These are phyloP conservation scores for Campoletis raptor DNA, from an alignment of 2,888 invertebrate species.

Conservation along the genomic window DNA sequence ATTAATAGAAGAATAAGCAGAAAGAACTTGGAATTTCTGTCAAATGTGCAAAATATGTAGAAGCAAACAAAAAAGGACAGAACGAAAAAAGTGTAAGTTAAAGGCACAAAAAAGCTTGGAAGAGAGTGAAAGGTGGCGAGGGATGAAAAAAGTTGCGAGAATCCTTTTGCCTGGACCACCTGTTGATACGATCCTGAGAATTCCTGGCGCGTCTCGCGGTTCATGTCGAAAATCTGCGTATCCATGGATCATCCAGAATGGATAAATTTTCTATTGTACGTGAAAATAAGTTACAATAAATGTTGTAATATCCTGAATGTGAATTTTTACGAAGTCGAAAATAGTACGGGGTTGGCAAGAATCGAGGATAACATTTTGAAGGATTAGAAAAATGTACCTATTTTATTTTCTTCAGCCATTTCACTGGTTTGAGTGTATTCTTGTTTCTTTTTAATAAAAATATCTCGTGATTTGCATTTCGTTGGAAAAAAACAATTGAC, in stretches of 20 bases:
- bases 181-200: conserved; percentile 79
- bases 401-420: neutral
- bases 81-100: conserved; percentile 69
- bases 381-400: neutral
- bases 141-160: conserved; percentile 69
- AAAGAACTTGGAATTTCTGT: conserved; percentile 16
- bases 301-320: neutral
- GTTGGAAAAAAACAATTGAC: neutral
- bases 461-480: neutral
- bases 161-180: conserved; percentile 73
- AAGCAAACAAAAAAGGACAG: conserved; percentile 61
- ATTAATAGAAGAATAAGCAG: conserved; percentile 21
- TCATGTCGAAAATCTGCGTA: conserved; percentile 65
- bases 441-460: neutral
- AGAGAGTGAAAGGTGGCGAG: conserved; percentile 54
- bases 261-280: conserved; percentile 15
- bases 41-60: conserved; percentile 40
- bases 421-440: neutral
- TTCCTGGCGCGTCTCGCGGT: conserved; percentile 74
- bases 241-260: neutral
- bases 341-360: neutral
- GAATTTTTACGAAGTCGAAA: neutral
- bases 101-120: conserved; percentile 50
- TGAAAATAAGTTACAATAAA: conserved; percentile 16
- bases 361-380: neutral